These are phyloP conservation scores for Drosophila peninsularis DNA, from an alignment of 2,888 invertebrate species.

Conservation along the genomic window DNA sequence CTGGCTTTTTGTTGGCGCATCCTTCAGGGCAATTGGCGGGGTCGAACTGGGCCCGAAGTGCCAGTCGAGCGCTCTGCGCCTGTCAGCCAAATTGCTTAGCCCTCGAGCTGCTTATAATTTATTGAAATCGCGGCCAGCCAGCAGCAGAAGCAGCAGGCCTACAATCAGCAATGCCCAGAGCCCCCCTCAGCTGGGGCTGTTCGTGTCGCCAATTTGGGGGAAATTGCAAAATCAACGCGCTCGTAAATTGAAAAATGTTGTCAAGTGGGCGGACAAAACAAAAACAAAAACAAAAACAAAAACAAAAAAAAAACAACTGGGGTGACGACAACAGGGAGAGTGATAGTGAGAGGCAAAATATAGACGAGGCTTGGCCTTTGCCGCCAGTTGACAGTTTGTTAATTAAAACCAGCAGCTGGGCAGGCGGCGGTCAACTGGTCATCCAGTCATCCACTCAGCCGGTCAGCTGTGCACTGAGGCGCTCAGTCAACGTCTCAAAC, in stretches of 20 bases:
- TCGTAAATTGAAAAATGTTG: slow-evolving; percentile 75
- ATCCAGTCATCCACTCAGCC: slow-evolving; percentile 41
- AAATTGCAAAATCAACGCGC: slow-evolving; percentile 62
- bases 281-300: not conserved
- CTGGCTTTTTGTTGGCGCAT: slow-evolving; percentile 43
- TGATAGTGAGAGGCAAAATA: slow-evolving; percentile 10
- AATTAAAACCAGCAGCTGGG: slow-evolving; percentile 74
- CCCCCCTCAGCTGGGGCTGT: slow-evolving; percentile 4
- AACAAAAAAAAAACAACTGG: not conserved
- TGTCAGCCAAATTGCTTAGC: slow-evolving; percentile 67
- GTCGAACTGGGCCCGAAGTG: slow-evolving; percentile 3
- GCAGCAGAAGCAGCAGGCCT: slow-evolving; percentile 7
- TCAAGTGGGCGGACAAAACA: slow-evolving; percentile 46
- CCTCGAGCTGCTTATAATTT: slow-evolving; percentile 71
- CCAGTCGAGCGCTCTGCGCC: slow-evolving; percentile 27
- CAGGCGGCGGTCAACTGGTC: slow-evolving; percentile 50
- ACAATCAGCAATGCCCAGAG: slow-evolving; percentile 11
- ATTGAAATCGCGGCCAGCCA: slow-evolving; percentile 62
- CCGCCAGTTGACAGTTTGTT: slow-evolving; percentile 76
- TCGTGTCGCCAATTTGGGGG: slow-evolving; percentile 37
- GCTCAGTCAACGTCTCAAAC: slow-evolving; percentile 75
- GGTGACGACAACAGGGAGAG: not conserved
- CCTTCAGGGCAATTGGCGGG: slow-evolving; percentile 30
- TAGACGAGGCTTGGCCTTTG: slow-evolving; percentile 35
- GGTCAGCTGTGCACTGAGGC: slow-evolving; percentile 55